Base-by-base conservation (phyloP, 2,888 invertebrate genomes). In the Helicoverpa assulta region DNA sequence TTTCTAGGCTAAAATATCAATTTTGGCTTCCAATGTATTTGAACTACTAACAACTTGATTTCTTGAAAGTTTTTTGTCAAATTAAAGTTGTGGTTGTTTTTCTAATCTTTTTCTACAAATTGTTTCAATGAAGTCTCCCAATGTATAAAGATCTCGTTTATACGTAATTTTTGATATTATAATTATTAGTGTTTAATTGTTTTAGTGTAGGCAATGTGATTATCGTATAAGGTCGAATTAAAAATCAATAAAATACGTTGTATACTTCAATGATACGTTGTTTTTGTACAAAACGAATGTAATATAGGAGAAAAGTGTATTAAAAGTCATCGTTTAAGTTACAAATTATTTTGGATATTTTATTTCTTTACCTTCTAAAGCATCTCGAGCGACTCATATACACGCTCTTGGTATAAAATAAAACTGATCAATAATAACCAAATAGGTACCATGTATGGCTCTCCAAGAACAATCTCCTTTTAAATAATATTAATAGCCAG, bases 321-420 rank as follows among this genome's bases (percentile, higher is more conserved):
- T 95, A 95, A 95, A 95, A 95, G 94, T 95, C 94, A 94, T 94
- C 88, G 92, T 94, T 94, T 94, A 94, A 94, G 94, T 95, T 95
- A 92, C 91, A 92, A 93, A 91, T 91, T 89, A 90, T 68, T 73
- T 61, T 70, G 81, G 90, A 83, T 57, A 90, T 92, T 93, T 94
- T 90, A 93, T 93, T 94, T 90, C 56, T 68, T 56, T 65, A 76
- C 85, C 84, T 71, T 14, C 40, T 50, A 8, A 60, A 37, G 19
- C 7, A 18, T 26, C 5, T 1, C n/a, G 5, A 14, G 8, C 4
- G 26, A n/a, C 19, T 21, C 29, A 2, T 8, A n/a, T 7, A 8
- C 16, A 51, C 33, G 3, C 5, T 57, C 4, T 5, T 12, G 43
- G 12, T 55, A n/a, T 0, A 10, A 40, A 37, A 0, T 7, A 37